phyloP scores from a whole-genome alignment of 2,113 vertebrate species.

The Phyllostomus hastatus region DNA sequence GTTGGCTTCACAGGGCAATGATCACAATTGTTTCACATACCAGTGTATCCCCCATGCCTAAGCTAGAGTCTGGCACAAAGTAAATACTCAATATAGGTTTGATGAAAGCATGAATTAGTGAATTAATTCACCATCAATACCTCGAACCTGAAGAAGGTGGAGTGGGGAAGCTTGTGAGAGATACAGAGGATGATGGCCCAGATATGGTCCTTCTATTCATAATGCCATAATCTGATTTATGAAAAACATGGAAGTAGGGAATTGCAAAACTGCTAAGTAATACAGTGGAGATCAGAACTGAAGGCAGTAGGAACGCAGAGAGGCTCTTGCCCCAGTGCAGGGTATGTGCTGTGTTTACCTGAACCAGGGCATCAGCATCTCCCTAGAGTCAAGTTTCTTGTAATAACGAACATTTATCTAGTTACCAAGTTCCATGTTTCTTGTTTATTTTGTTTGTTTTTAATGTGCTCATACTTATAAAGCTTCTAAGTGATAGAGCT shows the following conservation, averaged over 20 bases:
- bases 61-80: background rate
- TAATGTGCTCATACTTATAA: background rate
- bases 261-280: background rate
- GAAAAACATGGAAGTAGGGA: background rate
- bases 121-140: background rate
- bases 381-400: background rate
- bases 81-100: background rate
- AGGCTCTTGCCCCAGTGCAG: background rate
- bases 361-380: background rate
- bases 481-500: background rate
- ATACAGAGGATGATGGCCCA: background rate
- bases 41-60: background rate
- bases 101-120: background rate
- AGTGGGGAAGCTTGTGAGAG: background rate
- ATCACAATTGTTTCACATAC: background rate
- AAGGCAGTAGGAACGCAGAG: background rate
- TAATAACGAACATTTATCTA: background rate
- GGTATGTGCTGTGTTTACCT: background rate
- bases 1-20: background rate
- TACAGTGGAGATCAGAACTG: background rate
- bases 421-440: background rate
- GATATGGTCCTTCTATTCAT: background rate
- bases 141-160: background rate
- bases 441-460: background rate
- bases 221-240: background rate